Base-by-base conservation (phyloP, 2,888 invertebrate species). In the Myathropa florea region DNA sequence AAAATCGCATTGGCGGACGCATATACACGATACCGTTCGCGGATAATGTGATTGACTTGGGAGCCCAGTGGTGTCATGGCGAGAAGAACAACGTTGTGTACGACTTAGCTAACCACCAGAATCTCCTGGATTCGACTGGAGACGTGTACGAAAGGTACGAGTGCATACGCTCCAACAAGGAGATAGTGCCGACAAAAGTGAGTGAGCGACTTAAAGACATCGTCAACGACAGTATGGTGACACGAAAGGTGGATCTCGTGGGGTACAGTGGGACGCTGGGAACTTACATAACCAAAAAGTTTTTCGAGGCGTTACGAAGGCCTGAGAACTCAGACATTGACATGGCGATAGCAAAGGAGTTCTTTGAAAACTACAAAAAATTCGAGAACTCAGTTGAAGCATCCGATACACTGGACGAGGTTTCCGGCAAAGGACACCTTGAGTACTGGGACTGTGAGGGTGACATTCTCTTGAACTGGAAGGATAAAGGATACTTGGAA, bases 401-500 rank as follows among this genome's bases (percentile, higher is more conserved):
- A 80, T 93, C 96, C 89, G 94, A 94, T 92, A 91, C 94, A 89
- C 93, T 97, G 95, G 93, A 94, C 93, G 93, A 95, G 67, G 94
- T 96, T 33, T 96, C 97, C 0, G 93, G 95, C 0, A 93, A 93
- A 82, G 95, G 95, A 0, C 93, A 95, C 64, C 92, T 93, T 0
- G 94, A 95, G 87, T 95, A 95, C 89, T 93, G 95, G 94, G 93
- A 93, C 1, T 96, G 96, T 90, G 95, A 95, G 26, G 97, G 97
- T 3, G 95, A 97, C 90, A 93, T 93, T 57, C 91, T 95, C 88
- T 92, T 96, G 0, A 95, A 96, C 90, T 97, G 97, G 97, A 96
- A 96, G 89, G 94, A 95, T 73, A 94, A 94, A 84, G 97, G 97
- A 0, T 97, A 94, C 90, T 93, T 93, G 88, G 95, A 94, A 39